These are phyloP conservation scores for Perca schrenkii DNA, from an alignment of 2,113 vertebrate species.

Conservation along the genomic window DNA sequence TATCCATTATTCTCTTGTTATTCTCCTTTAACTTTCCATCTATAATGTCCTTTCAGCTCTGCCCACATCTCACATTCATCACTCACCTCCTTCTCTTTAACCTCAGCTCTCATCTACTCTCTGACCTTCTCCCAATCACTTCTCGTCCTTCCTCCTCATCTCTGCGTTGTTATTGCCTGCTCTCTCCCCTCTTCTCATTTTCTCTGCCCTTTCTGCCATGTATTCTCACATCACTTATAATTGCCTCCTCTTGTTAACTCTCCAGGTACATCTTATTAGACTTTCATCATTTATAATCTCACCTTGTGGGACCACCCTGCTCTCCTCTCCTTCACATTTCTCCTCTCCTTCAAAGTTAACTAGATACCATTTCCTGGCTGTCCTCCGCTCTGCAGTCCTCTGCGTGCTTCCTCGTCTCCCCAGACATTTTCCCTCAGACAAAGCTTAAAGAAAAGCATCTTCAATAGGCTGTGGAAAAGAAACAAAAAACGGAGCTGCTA, in stretches of 20 bases:
- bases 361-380: not conserved
- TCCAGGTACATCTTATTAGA: not conserved
- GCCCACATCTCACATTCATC: not conserved
- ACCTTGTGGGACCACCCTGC: not conserved
- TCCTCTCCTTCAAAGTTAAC: not conserved
- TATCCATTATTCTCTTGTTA: not conserved
- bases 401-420: not conserved
- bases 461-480: not conserved
- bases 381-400: not conserved
- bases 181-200: not conserved
- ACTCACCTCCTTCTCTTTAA: conserved; percentile 17
- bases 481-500: not conserved
- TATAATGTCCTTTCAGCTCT: conserved; percentile 2
- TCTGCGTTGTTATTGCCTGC: not conserved
- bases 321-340: not conserved
- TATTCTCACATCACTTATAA: not conserved
- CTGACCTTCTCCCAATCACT: not conserved
- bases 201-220: not conserved
- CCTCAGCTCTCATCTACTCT: conserved; percentile 6
- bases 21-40: not conserved
- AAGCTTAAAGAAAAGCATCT: not conserved
- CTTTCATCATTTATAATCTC: not conserved
- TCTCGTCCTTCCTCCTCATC: not conserved
- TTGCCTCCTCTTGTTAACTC: not conserved
- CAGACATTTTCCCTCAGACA: not conserved